Conservation (phyloP, 1,140 invertebrate species). For the Thaumatotibia leucotreta region DNA sequence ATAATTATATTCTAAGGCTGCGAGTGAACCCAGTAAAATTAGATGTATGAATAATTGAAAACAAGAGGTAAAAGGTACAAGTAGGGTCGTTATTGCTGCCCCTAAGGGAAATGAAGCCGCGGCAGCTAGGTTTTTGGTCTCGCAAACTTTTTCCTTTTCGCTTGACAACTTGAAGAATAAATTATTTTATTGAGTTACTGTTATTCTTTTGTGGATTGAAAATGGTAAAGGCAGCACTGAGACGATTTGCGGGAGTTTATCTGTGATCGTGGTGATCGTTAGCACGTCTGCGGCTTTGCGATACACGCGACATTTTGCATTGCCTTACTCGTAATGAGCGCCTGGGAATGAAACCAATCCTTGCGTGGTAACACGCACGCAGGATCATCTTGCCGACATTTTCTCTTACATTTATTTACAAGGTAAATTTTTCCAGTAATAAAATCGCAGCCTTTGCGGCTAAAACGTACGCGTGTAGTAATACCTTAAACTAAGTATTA, state of each 20-base stretch:
- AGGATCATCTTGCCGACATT: not conserved
- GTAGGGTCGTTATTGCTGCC: constrained; percentile 53
- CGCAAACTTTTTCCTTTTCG: constrained; percentile 43
- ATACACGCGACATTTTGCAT: not conserved
- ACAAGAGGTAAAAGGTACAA: constrained; percentile 53
- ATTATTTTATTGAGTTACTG: constrained; percentile 24
- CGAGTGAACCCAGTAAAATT: constrained; percentile 41
- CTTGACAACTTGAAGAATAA: constrained; percentile 18
- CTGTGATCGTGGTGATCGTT: not conserved
- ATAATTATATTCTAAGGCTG: constrained; percentile 32
- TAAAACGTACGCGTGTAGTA: too few relatives aligned
- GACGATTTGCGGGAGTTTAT: not conserved
- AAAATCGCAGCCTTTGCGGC: too few relatives aligned
- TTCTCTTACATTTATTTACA: not conserved
- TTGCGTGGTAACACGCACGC: not conserved
- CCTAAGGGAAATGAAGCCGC: constrained; percentile 54
- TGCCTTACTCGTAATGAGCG: not conserved
- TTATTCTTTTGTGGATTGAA: constrained; percentile 16
- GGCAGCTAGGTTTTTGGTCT: constrained; percentile 44
- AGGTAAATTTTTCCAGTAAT: not conserved
- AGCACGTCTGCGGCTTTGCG: not conserved
- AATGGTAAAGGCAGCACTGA: not conserved
- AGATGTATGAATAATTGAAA: constrained; percentile 67
- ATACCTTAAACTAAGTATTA: too few relatives aligned
- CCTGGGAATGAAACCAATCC: not conserved